Percentiles rank a stretch among this genome's conserved stretches.
Evolutionary conservation across 2,888 invertebrate species (phyloP).

Genomic region (Ypsolopha sequella): DNA sequence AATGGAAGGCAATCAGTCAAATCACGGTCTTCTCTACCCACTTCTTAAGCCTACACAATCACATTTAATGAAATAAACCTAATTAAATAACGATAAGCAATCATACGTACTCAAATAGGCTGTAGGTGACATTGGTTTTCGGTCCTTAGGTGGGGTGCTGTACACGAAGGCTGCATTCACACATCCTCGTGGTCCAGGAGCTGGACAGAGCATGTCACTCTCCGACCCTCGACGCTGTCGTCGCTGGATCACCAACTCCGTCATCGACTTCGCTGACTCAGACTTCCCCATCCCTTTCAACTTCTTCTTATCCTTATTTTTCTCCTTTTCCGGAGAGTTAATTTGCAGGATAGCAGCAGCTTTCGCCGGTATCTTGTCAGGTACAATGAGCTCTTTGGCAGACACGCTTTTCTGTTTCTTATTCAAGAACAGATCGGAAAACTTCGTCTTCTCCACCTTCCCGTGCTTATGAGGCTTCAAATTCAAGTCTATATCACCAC

Average conservation of each 20-base stretch:
- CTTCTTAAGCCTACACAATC: too few species aligned
- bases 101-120: conserved; percentile 55
- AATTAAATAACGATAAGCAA: too few species aligned
- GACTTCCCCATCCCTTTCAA: conserved; percentile 50
- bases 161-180: conserved; percentile 62
- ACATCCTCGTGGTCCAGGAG: conserved; percentile 37
- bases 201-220: conserved; percentile 44
- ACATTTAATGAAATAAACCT: too few species aligned
- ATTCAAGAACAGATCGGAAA: conserved; percentile 58
- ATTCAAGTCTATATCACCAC: conserved; percentile 54
- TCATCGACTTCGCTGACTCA: conserved; percentile 48
- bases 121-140: conserved; percentile 52
- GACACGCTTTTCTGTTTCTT: conserved; percentile 57
- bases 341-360: conserved; percentile 74
- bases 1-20: too few species aligned
- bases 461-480: conserved; percentile 46
- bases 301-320: conserved; percentile 34
- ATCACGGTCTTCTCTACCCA: too few species aligned
- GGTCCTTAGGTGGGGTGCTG: conserved; percentile 64
- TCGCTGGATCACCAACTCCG: conserved; percentile 32
- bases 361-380: conserved; percentile 71
- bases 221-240: conserved; percentile 56
- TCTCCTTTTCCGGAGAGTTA: conserved; percentile 44
- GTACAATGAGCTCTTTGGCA: conserved; percentile 53
- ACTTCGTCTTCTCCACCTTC: conserved; percentile 56